Conservation (phyloP, 2,797 vertebrate species). For the Lagorchestes hirsutus region DNA sequence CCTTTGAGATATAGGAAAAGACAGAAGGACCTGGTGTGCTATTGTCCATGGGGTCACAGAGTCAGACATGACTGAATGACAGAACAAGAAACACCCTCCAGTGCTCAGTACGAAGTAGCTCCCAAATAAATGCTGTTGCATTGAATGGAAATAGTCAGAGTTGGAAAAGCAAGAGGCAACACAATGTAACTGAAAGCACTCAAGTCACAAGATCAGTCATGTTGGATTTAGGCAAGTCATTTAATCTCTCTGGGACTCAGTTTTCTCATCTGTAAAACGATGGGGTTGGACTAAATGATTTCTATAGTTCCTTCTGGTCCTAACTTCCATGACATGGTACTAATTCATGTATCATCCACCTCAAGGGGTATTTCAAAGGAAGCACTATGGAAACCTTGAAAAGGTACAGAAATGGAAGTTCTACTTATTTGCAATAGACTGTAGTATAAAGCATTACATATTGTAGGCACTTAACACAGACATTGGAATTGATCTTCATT, state of each 20-base stretch:
- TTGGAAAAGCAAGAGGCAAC: background rate
- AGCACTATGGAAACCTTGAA: background rate
- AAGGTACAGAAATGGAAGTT: background rate
- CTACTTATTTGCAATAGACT: background rate
- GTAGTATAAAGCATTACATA: background rate
- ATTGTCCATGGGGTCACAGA: background rate
- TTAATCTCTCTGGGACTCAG: background rate
- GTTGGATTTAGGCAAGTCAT: background rate
- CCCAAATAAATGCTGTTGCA: background rate
- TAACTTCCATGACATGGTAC: background rate
- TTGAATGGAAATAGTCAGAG: background rate
- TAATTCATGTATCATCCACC: background rate
- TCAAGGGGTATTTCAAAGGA: background rate
- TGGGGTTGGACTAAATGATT: background rate
- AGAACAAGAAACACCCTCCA: background rate
- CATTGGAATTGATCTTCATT: background rate
- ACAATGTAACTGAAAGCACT: background rate
- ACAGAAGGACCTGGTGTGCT: background rate
- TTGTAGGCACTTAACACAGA: background rate
- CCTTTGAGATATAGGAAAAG: background rate
- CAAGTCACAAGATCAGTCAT: background rate
- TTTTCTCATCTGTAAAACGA: background rate
- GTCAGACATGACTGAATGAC: background rate
- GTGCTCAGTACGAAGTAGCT: background rate
- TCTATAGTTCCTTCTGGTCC: background rate